phyloP scores from a whole-genome alignment of 2,888 invertebrate species.

The Cataglyphis cursor region DNA sequence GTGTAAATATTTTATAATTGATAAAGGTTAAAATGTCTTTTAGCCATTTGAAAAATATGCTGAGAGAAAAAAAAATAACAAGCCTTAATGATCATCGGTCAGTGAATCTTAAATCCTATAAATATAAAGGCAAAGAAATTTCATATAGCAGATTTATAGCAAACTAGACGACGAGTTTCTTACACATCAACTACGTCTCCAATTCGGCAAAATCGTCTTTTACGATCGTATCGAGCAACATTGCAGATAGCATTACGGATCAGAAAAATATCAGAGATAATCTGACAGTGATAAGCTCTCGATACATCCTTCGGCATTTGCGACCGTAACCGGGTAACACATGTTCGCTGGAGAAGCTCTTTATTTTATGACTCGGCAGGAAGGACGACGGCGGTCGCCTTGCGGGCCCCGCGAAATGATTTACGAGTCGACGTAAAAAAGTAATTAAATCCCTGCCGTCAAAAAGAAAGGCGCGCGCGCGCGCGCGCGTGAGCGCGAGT shows the following conservation, averaged over 20 bases:
- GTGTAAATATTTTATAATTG: neutral
- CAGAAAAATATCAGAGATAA: constrained; percentile 34
- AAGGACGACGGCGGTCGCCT: constrained; percentile 70
- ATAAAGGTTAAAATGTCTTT: neutral
- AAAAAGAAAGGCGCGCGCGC: constrained; percentile 69
- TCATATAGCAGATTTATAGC: neutral
- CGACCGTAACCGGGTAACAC: constrained; percentile 20
- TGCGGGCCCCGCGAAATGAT: constrained; percentile 79
- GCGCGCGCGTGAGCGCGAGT: constrained; percentile 69
- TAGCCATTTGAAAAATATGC: neutral
- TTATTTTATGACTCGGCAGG: constrained; percentile 83
- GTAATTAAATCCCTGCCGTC: constrained; percentile 84
- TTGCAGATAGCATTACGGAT: neutral
- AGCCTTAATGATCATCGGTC: neutral
- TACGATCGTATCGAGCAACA: neutral
- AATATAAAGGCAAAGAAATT: neutral
- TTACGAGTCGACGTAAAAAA: constrained; percentile 85
- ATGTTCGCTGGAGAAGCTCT: constrained; percentile 66
- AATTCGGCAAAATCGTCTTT: neutral
- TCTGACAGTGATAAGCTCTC: constrained; percentile 34
- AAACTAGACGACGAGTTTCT: neutral
- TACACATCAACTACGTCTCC: neutral
- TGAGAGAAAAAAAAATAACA: neutral
- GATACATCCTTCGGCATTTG: constrained; percentile 29
- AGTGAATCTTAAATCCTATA: neutral